phyloP scores from a whole-genome alignment of 2,797 vertebrate genomes.

The Nasua narica region DNA sequence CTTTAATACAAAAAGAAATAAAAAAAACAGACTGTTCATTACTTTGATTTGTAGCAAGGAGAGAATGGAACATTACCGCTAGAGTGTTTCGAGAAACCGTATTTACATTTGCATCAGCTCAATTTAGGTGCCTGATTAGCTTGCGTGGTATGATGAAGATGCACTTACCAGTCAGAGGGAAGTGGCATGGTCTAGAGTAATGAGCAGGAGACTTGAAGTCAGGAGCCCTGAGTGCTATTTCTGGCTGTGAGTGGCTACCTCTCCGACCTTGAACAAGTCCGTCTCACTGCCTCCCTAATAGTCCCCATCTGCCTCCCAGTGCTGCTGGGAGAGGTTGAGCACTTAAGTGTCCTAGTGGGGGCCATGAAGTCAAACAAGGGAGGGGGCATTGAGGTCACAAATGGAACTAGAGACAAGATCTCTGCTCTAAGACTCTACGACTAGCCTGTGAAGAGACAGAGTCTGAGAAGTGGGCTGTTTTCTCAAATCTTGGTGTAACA shows the following conservation, averaged over 20 bases:
- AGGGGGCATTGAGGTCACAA: neutral
- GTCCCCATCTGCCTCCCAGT: neutral
- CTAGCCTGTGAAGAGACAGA: neutral
- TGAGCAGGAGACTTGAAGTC: conserved; percentile 39
- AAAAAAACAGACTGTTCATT: conserved; percentile 68
- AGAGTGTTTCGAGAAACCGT: conserved; percentile 73
- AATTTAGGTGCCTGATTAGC: conserved; percentile 73
- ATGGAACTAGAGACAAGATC: neutral
- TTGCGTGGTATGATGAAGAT: conserved; percentile 65
- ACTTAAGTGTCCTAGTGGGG: neutral
- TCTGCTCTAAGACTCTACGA: neutral
- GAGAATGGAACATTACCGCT: conserved; percentile 63
- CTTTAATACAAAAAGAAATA: conserved; percentile 77
- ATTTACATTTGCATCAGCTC: conserved; percentile 74
- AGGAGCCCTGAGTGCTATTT: conserved; percentile 58
- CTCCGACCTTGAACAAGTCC: conserved; percentile 61
- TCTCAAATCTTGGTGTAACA: neutral
- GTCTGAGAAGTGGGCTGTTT: conserved; percentile 25
- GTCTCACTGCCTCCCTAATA: neutral
- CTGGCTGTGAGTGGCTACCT: conserved; percentile 52
- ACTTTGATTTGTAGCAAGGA: conserved; percentile 76
- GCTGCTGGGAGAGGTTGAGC: neutral
- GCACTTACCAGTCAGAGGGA: conserved; percentile 65
- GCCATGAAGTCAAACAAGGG: neutral
- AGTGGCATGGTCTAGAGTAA: conserved; percentile 50